phyloP scores from a whole-genome alignment of 2,888 invertebrate species.

The Lycophotia porphyrea region DNA sequence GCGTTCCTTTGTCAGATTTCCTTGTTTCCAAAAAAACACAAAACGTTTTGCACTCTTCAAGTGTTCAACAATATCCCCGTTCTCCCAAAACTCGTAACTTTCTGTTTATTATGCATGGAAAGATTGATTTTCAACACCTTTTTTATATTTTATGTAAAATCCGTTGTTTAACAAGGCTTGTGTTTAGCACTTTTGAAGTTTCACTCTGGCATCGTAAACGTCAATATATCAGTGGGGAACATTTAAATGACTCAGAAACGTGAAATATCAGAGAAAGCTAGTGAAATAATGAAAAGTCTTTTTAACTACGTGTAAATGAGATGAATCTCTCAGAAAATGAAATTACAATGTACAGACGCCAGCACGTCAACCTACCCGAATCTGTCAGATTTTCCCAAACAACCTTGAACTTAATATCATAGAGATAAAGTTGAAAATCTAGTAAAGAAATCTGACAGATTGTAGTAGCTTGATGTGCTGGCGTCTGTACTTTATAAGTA shows the following conservation, averaged over 20 bases:
- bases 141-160: conserved; percentile 27
- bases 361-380: no score
- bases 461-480: no score
- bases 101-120: conserved; percentile 54
- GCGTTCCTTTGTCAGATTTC: conserved; percentile 67
- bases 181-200: conserved; percentile 29
- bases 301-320: conserved; percentile 32
- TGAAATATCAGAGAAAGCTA: conserved; percentile 47
- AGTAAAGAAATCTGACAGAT: no score
- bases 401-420: no score
- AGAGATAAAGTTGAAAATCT: no score
- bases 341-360: conserved; percentile 3
- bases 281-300: conserved; percentile 21
- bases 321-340: conserved; percentile 8
- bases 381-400: no score
- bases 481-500: conserved; percentile 1
- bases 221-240: conserved; percentile 19
- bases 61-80: conserved; percentile 46
- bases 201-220: conserved; percentile 32
- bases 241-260: conserved; percentile 16
- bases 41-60: conserved; percentile 24
- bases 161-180: conserved; percentile 29
- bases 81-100: conserved; percentile 53
- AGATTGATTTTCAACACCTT: conserved; percentile 58
- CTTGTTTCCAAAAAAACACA: conserved; percentile 46